Base-by-base conservation (phyloP, 1,140 invertebrate genomes). In the Coboldia fuscipes region DNA sequence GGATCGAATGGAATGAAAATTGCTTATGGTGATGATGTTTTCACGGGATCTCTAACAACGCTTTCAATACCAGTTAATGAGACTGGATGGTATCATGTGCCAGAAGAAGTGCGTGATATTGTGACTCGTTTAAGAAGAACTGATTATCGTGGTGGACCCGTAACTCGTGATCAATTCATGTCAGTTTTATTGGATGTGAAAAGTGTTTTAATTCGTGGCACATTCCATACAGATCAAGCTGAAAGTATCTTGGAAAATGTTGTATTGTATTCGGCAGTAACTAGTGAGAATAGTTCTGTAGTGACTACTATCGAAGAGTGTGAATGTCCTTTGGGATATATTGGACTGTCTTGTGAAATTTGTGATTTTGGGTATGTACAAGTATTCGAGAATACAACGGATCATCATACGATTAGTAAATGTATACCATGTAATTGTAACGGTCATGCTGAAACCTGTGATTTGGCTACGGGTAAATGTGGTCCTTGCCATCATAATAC, bases 221-320 rank as follows among this genome's bases (percentile, higher is more conserved):
- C 85, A 35, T 97, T 79, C 55, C 86, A 96, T 51, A 83, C 81
- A 1, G 86, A 92, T 50, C 92, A 98, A 60, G 75, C 85, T 37
- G 85, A 93, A 60, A 81, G 76, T 24, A 68, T 55, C 7, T 42
- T 65, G 16, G 55, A 56, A 36, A 36, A 45, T 5, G 50, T 46
- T 0, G 39, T 45, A 15, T 44, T 54, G 4, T 43, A 47, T 33
- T 37, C 50, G 40, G 62, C 60, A 41, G 33, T 56, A 4, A 39
- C 47, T n/a, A 41, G 36, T n/a, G 36, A 33, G 33, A 20, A 31
- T 14, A 54, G 56, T 3, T 39, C 49, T 6, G 44, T 44, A 0
- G 41, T 38, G 4, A 61, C 49, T 34, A 46, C 58, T 2, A 65
- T 73, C 2, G 75, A 80, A 47, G 53, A 58, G 13, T 78, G 75